These are phyloP conservation scores for Petrocephalus microphthalmus DNA, from an alignment of 2,113 vertebrate species.

Conservation along the genomic window DNA sequence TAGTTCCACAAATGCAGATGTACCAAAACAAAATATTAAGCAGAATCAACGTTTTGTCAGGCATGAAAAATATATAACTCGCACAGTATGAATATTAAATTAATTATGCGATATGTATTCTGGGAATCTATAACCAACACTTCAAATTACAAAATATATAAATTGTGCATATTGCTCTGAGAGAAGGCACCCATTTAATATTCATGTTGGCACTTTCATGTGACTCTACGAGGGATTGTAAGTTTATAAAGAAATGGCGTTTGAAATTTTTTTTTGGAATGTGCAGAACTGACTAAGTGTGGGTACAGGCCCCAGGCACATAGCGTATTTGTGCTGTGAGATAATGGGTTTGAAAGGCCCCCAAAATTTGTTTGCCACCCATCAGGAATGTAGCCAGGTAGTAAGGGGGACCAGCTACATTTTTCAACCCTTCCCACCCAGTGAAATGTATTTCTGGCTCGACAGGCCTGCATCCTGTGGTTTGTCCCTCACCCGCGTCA, in stretches of 20 bases:
- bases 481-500: not conserved
- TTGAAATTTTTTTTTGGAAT: not conserved
- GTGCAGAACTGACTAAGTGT: not conserved
- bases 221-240: not conserved
- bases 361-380: not conserved
- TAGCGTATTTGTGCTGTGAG: not conserved
- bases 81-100: constrained; percentile 4
- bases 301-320: not conserved
- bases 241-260: not conserved
- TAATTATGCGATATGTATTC: constrained; percentile 13
- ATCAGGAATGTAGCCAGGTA: not conserved
- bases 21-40: constrained; percentile 16
- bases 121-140: constrained; percentile 4
- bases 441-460: not conserved
- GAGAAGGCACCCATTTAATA: not conserved
- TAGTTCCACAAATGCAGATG: not conserved
- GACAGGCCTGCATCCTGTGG: not conserved
- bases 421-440: not conserved
- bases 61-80: constrained; percentile 15
- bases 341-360: not conserved
- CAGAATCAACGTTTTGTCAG: constrained; percentile 13
- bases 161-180: constrained; percentile 9
- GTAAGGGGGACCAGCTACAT: not conserved
- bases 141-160: constrained; percentile 10
- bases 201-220: constrained; percentile 1